Conservation (phyloP, 2,888 invertebrate genomes). For the Leucania comma region DNA sequence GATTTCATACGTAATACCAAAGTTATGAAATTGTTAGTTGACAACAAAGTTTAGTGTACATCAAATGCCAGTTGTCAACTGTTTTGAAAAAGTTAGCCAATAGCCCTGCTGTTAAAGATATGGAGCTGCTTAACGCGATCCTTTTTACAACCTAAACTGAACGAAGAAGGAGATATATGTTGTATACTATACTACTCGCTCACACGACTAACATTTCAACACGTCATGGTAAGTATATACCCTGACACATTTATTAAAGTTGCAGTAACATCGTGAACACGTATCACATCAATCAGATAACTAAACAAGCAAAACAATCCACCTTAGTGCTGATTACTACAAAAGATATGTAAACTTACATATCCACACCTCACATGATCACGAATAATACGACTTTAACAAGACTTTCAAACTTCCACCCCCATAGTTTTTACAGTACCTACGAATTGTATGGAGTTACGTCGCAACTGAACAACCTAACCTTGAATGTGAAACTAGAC, state of each 20-base stretch:
- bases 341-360: slow-evolving; percentile 44
- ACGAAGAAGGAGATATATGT: too few relatives aligned
- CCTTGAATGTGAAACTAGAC: slow-evolving; percentile 48
- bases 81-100: too few relatives aligned
- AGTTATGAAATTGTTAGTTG: too few relatives aligned
- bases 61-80: too few relatives aligned
- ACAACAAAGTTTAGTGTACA: too few relatives aligned
- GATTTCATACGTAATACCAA: too few relatives aligned
- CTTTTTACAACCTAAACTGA: too few relatives aligned
- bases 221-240: too few relatives aligned
- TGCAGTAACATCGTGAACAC: background rate
- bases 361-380: slow-evolving; percentile 17
- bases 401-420: slow-evolving; percentile 28
- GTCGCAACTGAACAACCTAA: background rate
- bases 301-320: slow-evolving; percentile 20
- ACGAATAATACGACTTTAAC: slow-evolving; percentile 49
- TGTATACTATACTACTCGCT: too few relatives aligned
- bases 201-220: too few relatives aligned
- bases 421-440: slow-evolving; percentile 21
- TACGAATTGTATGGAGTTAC: slow-evolving; percentile 17
- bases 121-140: too few relatives aligned
- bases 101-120: too few relatives aligned
- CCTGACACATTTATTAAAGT: background rate
- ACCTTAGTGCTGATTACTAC: slow-evolving; percentile 27
- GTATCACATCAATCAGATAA: slow-evolving; percentile 24